Conservation (phyloP, 2,888 invertebrate genomes). For the Ophonus ardosiacus region DNA sequence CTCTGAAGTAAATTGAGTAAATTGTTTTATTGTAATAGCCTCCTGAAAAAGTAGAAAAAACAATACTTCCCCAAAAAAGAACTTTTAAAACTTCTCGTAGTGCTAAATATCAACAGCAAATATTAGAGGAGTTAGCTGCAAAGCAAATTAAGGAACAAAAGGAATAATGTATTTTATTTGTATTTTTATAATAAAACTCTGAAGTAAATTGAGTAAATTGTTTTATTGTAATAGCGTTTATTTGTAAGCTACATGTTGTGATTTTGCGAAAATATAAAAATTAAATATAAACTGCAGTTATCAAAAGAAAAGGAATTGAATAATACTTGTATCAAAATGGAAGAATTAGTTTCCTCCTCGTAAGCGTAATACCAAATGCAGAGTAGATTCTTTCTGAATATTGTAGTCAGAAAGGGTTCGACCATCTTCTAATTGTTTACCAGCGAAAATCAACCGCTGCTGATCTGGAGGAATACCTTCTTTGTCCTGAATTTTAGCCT, state of each 20-base stretch:
- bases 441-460: slow-evolving; percentile 91
- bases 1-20: neutral
- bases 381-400: slow-evolving; percentile 94
- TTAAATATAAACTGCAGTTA: slow-evolving; percentile 25
- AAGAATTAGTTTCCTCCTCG: slow-evolving; percentile 66
- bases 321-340: slow-evolving; percentile 8
- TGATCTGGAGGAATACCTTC: slow-evolving; percentile 82
- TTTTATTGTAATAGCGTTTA: slow-evolving; percentile 13
- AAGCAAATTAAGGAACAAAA: neutral
- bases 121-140: slow-evolving; percentile 72
- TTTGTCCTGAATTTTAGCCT: slow-evolving; percentile 78
- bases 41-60: slow-evolving; percentile 12
- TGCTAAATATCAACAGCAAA: slow-evolving; percentile 77
- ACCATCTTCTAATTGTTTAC: slow-evolving; percentile 82
- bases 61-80: slow-evolving; percentile 66
- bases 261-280: slow-evolving; percentile 57
- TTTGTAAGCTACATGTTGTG: slow-evolving; percentile 37
- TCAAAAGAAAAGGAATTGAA: slow-evolving; percentile 21
- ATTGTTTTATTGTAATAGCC: neutral
- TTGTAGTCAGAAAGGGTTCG: slow-evolving; percentile 85
- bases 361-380: slow-evolving; percentile 87
- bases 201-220: neutral
- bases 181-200: neutral
- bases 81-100: slow-evolving; percentile 79
- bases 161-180: neutral